phyloP scores from a whole-genome alignment of 2,113 vertebrate species.

The Protobothrops mucrosquamatus region DNA sequence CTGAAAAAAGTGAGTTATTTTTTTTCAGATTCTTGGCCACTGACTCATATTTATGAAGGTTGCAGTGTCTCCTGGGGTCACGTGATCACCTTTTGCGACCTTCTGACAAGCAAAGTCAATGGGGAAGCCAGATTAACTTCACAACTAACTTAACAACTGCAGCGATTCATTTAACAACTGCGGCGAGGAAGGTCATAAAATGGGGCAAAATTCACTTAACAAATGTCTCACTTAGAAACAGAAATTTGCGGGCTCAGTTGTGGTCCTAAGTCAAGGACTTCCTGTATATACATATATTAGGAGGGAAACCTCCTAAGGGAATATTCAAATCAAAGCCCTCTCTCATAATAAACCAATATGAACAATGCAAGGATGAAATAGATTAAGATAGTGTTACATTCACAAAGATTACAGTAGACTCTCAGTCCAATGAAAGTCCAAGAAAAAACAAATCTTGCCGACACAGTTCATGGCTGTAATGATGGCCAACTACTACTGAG shows the following conservation, averaged over 20 bases:
- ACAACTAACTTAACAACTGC: not conserved
- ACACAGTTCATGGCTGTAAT: not conserved
- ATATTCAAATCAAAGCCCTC: not conserved
- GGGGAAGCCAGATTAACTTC: not conserved
- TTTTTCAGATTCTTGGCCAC: not conserved
- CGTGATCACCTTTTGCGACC: not conserved
- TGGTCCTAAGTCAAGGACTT: not conserved
- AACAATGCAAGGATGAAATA: not conserved
- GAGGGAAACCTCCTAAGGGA: not conserved
- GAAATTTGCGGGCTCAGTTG: not conserved
- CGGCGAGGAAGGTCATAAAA: not conserved
- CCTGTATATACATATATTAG: not conserved
- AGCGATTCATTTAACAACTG: not conserved
- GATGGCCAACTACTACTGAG: not conserved
- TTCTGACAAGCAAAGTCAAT: not conserved
- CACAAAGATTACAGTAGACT: not conserved
- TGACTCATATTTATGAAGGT: not conserved
- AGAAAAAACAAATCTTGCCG: not conserved
- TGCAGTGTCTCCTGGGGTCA: not conserved
- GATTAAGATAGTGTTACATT: not conserved
- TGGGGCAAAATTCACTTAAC: not conserved
- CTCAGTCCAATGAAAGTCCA: not conserved
- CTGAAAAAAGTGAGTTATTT: not conserved
- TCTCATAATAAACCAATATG: not conserved
- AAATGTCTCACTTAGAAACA: not conserved